Percentiles rank a stretch among this genome's conserved stretches.
Conservation (phyloP, 2,797 vertebrate species). For the Thunnus albacares region DNA sequence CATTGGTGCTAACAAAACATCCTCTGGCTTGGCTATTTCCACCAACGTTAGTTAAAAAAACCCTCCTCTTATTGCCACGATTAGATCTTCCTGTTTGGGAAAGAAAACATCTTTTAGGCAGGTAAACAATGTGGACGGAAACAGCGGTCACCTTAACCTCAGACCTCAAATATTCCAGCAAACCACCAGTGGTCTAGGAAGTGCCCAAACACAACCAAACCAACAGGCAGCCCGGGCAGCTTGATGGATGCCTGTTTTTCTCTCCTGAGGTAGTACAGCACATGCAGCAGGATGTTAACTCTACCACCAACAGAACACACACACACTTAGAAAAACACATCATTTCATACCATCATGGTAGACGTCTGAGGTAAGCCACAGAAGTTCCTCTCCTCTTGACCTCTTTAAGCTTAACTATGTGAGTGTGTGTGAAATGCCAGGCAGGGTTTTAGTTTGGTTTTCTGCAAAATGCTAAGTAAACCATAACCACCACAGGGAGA, state of each 20-base stretch:
- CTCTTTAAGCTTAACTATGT: constrained; percentile 49
- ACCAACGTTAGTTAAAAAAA: constrained; percentile 24
- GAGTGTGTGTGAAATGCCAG: constrained; percentile 68
- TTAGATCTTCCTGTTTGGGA: constrained; percentile 53
- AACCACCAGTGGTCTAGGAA: constrained; percentile 51
- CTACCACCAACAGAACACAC: constrained; percentile 58
- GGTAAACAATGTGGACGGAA: constrained; percentile 64
- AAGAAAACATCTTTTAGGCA: constrained; percentile 44
- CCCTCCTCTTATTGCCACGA: constrained; percentile 13
- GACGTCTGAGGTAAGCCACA: constrained; percentile 59
- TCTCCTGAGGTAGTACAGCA: constrained; percentile 42
- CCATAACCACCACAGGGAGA: constrained; percentile 18
- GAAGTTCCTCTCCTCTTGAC: constrained; percentile 63
- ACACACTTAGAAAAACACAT: constrained; percentile 42
- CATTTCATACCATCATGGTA: constrained; percentile 48
- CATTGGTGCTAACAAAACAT: constrained; percentile 29
- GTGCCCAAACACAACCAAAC: constrained; percentile 50
- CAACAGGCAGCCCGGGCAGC: constrained; percentile 33
- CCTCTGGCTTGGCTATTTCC: constrained; percentile 21
- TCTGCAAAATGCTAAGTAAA: constrained; percentile 53
- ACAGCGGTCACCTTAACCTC: constrained; percentile 21
- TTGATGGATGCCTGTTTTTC: constrained; percentile 66
- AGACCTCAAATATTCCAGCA: constrained; percentile 61
- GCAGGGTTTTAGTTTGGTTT: constrained; percentile 39
- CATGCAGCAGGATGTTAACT: constrained; percentile 59